Conservation (phyloP, 2,888 invertebrate species). For the Standfussiana lucernea region DNA sequence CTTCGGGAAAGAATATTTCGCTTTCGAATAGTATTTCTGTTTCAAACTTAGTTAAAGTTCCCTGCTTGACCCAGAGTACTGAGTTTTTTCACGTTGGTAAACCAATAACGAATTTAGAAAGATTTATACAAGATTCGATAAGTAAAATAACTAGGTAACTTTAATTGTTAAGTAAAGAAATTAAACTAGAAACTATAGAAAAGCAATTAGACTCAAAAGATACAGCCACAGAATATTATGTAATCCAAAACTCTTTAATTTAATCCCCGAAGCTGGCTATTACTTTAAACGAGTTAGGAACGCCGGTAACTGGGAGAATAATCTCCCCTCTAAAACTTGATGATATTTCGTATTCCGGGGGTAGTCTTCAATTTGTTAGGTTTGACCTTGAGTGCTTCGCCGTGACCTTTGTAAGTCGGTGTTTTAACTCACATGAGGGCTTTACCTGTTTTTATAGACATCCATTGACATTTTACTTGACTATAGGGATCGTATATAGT, state of each 20-base stretch:
- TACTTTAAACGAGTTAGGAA: conserved; percentile 57
- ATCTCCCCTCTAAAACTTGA: conserved; percentile 51
- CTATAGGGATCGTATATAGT: conserved; percentile 30
- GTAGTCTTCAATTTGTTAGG: conserved; percentile 48
- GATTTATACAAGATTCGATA: background rate
- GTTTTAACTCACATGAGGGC: conserved; percentile 31
- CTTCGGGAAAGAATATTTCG: conserved; percentile 34
- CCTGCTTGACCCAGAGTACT: conserved; percentile 10
- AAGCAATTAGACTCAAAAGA: conserved; percentile 28
- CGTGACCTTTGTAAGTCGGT: conserved; percentile 45
- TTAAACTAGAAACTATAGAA: conserved; percentile 16
- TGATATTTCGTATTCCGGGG: conserved; percentile 59
- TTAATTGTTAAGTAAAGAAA: background rate
- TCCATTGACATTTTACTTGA: conserved; percentile 46
- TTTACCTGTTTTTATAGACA: conserved; percentile 48
- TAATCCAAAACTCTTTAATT: conserved; percentile 52
- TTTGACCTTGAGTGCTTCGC: conserved; percentile 40
- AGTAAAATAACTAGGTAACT: background rate
- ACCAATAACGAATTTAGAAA: background rate
- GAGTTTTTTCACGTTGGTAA: conserved; percentile 11
- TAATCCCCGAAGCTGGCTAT: conserved; percentile 48
- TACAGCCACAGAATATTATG: conserved; percentile 17
- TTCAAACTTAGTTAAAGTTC: conserved; percentile 25
- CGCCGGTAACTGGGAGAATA: conserved; percentile 48
- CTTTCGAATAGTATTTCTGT: conserved; percentile 16